phyloP scores from a whole-genome alignment of 64 coral and sea anemone species.

The Pachyseris speciosa region DNA sequence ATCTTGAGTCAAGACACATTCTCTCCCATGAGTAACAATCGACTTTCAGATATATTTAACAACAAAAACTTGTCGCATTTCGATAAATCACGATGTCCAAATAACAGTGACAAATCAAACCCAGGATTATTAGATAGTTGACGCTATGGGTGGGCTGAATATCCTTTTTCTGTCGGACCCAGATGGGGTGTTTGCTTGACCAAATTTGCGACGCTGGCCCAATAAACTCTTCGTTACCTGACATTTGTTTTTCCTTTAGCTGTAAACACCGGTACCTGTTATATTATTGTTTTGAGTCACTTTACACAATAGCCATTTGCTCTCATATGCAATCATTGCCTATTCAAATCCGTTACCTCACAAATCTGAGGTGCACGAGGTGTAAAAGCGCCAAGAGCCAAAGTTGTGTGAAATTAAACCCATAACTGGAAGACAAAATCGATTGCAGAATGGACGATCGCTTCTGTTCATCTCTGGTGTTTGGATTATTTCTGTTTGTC shows the following conservation, averaged over 20 bases:
- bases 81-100: not conserved
- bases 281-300: slow-evolving; percentile 28
- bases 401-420: not conserved
- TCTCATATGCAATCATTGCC: slow-evolving; percentile 12
- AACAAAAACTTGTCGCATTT: slow-evolving; percentile 8
- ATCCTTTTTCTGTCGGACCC: not conserved
- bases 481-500: not conserved
- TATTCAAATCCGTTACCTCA: slow-evolving; percentile 50
- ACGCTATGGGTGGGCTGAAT: not conserved
- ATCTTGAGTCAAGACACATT: not conserved
- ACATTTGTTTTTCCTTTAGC: not conserved
- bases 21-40: not conserved
- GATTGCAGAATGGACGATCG: not conserved
- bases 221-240: not conserved
- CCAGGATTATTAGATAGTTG: not conserved
- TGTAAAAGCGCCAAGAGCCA: not conserved
- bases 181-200: not conserved
- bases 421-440: not conserved
- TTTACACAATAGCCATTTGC: slow-evolving; percentile 5
- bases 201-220: not conserved
- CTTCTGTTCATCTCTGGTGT: not conserved
- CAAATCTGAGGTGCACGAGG: not conserved
- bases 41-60: not conserved
- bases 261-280: slow-evolving; percentile 8
- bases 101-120: not conserved